A percentile compares a stretch with the other conserved stretches of the same genome.
Evolutionary conservation across 1,140 invertebrate species (phyloP).

Genomic region (Apolygus lucorum): DNA sequence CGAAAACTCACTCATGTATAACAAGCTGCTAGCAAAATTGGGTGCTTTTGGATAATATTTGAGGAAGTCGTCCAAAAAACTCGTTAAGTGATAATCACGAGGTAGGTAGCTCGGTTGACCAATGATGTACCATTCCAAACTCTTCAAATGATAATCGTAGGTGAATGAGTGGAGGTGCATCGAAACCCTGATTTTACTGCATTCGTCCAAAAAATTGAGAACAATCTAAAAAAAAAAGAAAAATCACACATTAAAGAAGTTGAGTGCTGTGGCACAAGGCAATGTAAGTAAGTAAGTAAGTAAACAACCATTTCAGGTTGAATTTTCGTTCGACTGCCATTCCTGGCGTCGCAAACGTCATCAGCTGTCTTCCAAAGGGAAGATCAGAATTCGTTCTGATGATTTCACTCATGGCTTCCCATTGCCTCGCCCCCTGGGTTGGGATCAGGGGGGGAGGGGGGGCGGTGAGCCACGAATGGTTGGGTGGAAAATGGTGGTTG

Average conservation of each 20-base stretch:
- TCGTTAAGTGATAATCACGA: constrained; percentile 62
- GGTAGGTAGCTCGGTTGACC: constrained; percentile 48
- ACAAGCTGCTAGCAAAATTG: constrained; percentile 67
- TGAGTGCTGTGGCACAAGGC: too few relatives aligned
- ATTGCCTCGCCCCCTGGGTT: too few relatives aligned
- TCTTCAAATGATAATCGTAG: constrained; percentile 76
- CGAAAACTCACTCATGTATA: not conserved
- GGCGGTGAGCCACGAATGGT: too few relatives aligned
- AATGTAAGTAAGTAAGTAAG: too few relatives aligned
- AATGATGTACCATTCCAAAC: constrained; percentile 60
- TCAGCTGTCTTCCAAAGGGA: too few relatives aligned
- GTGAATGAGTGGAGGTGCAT: constrained; percentile 83
- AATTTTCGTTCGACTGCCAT: too few relatives aligned
- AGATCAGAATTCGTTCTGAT: too few relatives aligned
- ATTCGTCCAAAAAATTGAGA: constrained; percentile 63
- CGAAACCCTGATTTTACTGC: constrained; percentile 61
- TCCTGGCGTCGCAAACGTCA: too few relatives aligned
- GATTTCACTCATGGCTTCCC: too few relatives aligned
- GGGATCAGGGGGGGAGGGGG: too few relatives aligned
- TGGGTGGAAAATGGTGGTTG: too few relatives aligned
- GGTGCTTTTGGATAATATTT: constrained; percentile 78
- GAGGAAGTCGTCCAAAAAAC: constrained; percentile 72
- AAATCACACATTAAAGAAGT: constrained; percentile 7
- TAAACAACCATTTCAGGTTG: too few relatives aligned
- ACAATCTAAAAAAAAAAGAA: constrained; percentile 46